Evolutionary conservation across 1,140 invertebrate species (phyloP).

Genomic region (Leptinotarsa lineolata): DNA sequence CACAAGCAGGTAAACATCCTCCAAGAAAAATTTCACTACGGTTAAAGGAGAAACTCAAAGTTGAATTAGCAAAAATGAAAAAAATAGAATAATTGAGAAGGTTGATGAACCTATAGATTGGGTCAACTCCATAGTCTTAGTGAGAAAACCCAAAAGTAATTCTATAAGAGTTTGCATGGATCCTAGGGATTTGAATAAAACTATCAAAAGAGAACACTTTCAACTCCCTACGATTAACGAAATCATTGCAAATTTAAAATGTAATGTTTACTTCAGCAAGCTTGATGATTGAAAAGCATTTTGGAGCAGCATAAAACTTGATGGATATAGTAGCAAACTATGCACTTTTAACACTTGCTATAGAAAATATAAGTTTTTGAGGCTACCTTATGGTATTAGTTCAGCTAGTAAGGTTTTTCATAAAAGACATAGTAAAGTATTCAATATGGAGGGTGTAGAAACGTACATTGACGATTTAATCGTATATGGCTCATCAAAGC

Average conservation of each 20-base stretch:
- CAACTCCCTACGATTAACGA: conserved; percentile 51
- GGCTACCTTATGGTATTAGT: not conserved
- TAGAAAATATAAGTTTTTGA: conserved; percentile 38
- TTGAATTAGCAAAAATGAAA: not conserved
- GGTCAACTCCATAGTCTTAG: conserved; percentile 55
- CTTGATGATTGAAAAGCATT: conserved; percentile 56
- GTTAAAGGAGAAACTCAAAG: not conserved
- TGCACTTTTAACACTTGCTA: conserved; percentile 34
- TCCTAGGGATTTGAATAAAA: conserved; percentile 56
- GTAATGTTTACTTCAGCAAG: conserved; percentile 51
- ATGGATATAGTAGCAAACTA: conserved; percentile 45
- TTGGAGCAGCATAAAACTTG: conserved; percentile 54
- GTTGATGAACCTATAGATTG: conserved; percentile 54
- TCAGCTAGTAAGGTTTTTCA: conserved; percentile 8
- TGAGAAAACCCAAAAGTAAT: conserved; percentile 53
- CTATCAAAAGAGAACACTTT: conserved; percentile 52
- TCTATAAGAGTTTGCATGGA: conserved; percentile 57
- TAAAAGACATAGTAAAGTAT: conserved; percentile 24
- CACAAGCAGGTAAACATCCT: not conserved
- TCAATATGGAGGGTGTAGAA: not conserved
- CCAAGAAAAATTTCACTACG: not conserved
- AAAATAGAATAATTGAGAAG: conserved; percentile 40
- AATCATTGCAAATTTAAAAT: conserved; percentile 44
- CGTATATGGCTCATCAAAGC: not conserved
- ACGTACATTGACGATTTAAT: not conserved